Percentiles rank a stretch among this genome's conserved stretches.
Conservation (phyloP, 2,888 invertebrate species). For the Spicauda simplicius region DNA sequence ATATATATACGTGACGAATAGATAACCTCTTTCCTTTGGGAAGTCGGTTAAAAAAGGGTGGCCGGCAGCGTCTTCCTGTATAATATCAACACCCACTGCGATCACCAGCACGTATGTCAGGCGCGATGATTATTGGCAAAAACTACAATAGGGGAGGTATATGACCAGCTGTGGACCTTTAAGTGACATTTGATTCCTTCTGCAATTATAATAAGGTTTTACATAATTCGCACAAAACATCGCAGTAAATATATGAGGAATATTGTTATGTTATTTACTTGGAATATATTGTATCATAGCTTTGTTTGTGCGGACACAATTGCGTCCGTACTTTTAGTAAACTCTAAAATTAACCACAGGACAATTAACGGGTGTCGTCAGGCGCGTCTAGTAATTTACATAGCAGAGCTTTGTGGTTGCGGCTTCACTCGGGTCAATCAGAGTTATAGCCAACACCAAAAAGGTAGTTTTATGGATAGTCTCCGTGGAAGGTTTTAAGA, state of each 20-base stretch:
- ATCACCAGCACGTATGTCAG: too few species aligned
- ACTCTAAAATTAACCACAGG: slow-evolving; percentile 21
- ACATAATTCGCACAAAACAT: background rate
- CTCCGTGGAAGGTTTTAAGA: too few species aligned
- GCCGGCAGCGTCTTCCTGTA: too few species aligned
- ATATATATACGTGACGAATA: too few species aligned
- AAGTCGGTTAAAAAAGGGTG: too few species aligned
- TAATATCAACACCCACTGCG: too few species aligned
- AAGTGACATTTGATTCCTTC: background rate
- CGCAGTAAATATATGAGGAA: background rate
- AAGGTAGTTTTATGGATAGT: too few species aligned
- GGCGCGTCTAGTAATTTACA: slow-evolving; percentile 8
- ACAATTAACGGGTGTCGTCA: slow-evolving; percentile 10
- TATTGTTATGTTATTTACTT: background rate
- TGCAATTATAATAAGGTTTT: background rate
- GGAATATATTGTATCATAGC: background rate
- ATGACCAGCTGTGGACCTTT: too few species aligned
- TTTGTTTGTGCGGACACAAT: background rate
- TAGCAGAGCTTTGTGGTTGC: slow-evolving; percentile 8
- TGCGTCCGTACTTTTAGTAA: slow-evolving; percentile 9
- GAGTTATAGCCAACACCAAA: background rate
- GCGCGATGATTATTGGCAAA: too few species aligned
- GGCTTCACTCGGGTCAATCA: background rate
- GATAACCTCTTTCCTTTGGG: too few species aligned
- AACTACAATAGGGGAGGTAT: too few species aligned